Evolutionary conservation across 2,888 invertebrate species (phyloP), one percentile per base, ranked within the genome.

Genomic region (Malthinus seriepunctatus): DNA sequence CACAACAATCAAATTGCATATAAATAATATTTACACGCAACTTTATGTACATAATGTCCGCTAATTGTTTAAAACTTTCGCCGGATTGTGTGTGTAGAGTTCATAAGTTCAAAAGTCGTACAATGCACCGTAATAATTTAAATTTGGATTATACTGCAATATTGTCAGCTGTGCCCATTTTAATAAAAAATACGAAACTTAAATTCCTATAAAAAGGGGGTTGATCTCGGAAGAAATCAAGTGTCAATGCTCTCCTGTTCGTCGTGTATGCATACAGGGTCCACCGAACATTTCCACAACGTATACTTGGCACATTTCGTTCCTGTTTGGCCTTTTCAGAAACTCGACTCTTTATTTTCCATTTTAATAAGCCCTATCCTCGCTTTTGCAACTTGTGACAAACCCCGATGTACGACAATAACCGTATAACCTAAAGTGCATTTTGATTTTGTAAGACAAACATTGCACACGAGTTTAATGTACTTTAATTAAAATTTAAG

Each of bases 61-160:
- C 44, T 55, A 55, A 55, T 55, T 55, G 49, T 55, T 55, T 9
- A 32, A 47, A 55, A 60, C 60, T 60, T 60, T 60, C 60, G 60
- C 60, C 46, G 44, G 55, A 55, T 51, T 33, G 38, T 32, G 47
- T 23, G 23, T 23, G 23, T 2, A 32, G 49, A 37, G 60, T 60
- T 58, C 57, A 49, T 12, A 47, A 58, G 62, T 63, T 63, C 63
- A 61, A 49, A 56, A 54, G 59, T 59, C 62, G 63, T 53, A 46
- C 63, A 52, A 56, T 64, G 63, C 61, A 64, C 61, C 54, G 61
- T 47, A 35, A 60, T 62, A 59, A 64, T 62, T 62, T 62, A 62
- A 64, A 62, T 64, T 64, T 60, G 60, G 64, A 62, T 62, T 62
- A 62, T 15, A 42, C 39, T 62, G 64, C 64, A 62, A 60, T 60